Conservation (phyloP, 2,888 invertebrate genomes). For the Dryomyza anilis region DNA sequence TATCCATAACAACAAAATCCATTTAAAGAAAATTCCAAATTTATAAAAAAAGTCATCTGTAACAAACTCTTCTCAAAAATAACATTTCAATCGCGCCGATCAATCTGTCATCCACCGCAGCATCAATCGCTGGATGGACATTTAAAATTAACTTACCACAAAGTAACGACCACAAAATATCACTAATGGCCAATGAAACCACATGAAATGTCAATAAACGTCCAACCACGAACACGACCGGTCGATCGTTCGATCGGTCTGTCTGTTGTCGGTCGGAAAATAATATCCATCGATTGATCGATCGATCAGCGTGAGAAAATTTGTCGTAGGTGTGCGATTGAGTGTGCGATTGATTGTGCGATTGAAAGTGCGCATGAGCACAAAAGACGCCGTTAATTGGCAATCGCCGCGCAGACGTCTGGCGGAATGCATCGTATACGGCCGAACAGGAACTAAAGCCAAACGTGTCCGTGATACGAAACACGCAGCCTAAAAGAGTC, state of each 20-base stretch:
- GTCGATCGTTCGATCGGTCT: background rate
- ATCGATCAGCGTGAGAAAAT: constrained; percentile 11
- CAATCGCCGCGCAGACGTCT: background rate
- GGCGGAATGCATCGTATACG: background rate
- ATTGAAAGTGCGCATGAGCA: background rate
- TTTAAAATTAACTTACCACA: too few species aligned
- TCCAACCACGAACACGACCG: background rate
- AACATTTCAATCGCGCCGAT: too few species aligned
- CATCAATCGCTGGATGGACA: too few species aligned
- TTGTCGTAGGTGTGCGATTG: background rate
- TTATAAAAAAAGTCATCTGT: too few species aligned
- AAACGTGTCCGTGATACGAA: background rate
- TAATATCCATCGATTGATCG: background rate
- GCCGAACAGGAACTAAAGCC: background rate
- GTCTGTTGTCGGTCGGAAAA: background rate
- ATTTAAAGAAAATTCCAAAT: too few species aligned
- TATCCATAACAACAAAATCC: too few species aligned
- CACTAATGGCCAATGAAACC: too few species aligned
- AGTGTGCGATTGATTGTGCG: too few species aligned
- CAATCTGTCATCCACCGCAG: too few species aligned
- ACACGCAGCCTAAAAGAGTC: background rate
- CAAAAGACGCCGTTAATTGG: background rate
- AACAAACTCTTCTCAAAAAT: too few species aligned
- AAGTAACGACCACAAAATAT: too few species aligned
- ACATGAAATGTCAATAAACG: background rate